Evolutionary conservation across 2,888 invertebrate genomes (phyloP), one percentile per base, ranked within the genome.

Genomic region (Brachypterus glaber): DNA sequence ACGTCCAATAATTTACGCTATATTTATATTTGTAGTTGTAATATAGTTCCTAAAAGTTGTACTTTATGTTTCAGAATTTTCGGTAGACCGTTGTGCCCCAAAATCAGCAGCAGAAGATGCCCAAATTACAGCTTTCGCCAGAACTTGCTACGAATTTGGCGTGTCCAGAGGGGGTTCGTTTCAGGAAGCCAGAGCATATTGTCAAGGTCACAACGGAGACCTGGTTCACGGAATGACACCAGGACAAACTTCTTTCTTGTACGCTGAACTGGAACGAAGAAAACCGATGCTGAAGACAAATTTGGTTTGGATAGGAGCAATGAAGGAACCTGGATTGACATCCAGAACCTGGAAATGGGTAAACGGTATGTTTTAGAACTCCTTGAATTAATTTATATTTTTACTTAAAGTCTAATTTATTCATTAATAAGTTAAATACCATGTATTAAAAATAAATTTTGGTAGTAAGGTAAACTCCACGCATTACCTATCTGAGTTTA

Each of bases 311-410:
- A 85, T 91, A 47, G 91, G 91, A 0, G 90, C 88, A 0, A 83
- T 85, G 55, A 87, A 89, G 53, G 90, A 91, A 53, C 87, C 88
- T 0, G 80, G 84, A 16, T 71, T 85, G 39, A 84, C 84, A 1
- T 80, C 83, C 0, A 74, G 85, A 45, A 85, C 82, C 0, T 91
- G 90, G 89, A 82, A 83, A 64, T 90, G 89, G 89, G 86, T 89
- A 17, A 79, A 88, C 60, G 88, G 88, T 87, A 65, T 72, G 72
- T 58, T n/a, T 17, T 3, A 13, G 16, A 26, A 12, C 27, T 4
- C 13, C 24, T 8, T 24, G 8, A 24, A 24, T 24, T 13, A n/a
- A 24, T 13, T 7, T 8, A 11, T 8, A 25, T 31, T 24, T 17
- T 12, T n/a, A 29, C 26, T 17, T 8, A 21, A 21, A 21, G 9